phyloP scores from a whole-genome alignment of 2,113 vertebrate genomes.

The Trogon melanurus region DNA sequence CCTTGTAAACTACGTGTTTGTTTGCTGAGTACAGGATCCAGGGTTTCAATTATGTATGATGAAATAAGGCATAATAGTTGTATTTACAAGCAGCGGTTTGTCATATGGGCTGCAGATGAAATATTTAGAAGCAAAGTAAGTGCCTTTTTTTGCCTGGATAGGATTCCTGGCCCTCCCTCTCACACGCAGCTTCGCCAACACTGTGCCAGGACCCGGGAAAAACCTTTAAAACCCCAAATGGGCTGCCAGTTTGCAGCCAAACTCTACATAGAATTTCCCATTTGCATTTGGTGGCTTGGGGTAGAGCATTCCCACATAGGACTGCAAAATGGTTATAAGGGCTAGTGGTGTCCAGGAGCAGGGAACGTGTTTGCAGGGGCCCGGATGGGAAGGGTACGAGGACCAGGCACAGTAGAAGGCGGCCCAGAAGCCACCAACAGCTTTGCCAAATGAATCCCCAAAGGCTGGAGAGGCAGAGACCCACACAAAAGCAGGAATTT shows the following conservation, averaged over 20 bases:
- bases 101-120: not conserved
- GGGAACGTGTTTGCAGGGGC: not conserved
- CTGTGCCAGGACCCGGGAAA: not conserved
- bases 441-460: not conserved
- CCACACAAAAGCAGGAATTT: not conserved
- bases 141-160: not conserved
- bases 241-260: not conserved
- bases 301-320: rapidly evolving
- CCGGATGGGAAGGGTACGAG: not conserved
- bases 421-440: not conserved
- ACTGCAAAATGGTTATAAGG: not conserved
- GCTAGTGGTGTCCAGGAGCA: not conserved
- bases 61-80: slow-evolving; percentile 15
- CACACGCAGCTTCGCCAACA: not conserved
- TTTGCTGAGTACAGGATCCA: not conserved
- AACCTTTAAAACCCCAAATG: not conserved
- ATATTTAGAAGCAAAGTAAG: slow-evolving; percentile 3
- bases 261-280: not conserved
- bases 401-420: rapidly evolving
- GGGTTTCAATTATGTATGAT: not conserved
- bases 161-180: not conserved
- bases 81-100: slow-evolving; percentile 40
- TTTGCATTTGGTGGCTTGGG: not conserved
- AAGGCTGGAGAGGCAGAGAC: not conserved
- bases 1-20: not conserved